These are phyloP conservation scores for Recurvirostra avosetta DNA, from an alignment of 2,113 vertebrate species.

Conservation along the genomic window DNA sequence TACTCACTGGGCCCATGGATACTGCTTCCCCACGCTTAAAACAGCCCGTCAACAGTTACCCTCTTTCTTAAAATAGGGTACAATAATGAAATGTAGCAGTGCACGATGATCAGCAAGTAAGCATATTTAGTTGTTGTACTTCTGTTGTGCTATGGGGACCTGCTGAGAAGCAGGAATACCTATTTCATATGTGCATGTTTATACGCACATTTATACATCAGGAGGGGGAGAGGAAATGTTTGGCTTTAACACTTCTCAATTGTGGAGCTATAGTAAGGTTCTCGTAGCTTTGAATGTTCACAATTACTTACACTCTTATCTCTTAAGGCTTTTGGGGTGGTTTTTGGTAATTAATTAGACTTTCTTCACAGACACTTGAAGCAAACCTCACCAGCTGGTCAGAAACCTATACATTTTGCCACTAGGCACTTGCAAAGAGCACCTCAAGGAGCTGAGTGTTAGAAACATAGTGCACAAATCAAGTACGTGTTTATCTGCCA, in stretches of 20 bases:
- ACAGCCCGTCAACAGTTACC: not conserved
- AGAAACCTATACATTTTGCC: not conserved
- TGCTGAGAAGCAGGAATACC: not conserved
- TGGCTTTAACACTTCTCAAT: not conserved
- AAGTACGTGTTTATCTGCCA: not conserved
- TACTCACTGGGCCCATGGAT: not conserved
- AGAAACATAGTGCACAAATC: not conserved
- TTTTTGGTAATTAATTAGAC: not conserved
- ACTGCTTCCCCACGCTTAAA: not conserved
- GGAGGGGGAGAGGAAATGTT: not conserved
- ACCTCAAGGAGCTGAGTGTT: not conserved
- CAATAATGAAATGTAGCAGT: not conserved
- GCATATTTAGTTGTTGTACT: not conserved
- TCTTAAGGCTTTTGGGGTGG: not conserved
- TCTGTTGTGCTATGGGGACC: accelerated
- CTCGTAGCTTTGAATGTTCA: not conserved
- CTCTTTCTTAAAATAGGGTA: not conserved
- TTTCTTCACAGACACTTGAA: not conserved
- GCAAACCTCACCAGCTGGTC: not conserved
- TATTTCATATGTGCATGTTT: not conserved
- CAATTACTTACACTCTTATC: not conserved
- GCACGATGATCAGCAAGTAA: not conserved
- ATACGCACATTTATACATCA: not conserved
- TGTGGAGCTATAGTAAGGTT: not conserved
- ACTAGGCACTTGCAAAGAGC: not conserved